Evolutionary conservation across 2,113 vertebrate genomes (phyloP), one percentile per base, ranked within the genome.

Genomic region (Percopsis transmontana): DNA sequence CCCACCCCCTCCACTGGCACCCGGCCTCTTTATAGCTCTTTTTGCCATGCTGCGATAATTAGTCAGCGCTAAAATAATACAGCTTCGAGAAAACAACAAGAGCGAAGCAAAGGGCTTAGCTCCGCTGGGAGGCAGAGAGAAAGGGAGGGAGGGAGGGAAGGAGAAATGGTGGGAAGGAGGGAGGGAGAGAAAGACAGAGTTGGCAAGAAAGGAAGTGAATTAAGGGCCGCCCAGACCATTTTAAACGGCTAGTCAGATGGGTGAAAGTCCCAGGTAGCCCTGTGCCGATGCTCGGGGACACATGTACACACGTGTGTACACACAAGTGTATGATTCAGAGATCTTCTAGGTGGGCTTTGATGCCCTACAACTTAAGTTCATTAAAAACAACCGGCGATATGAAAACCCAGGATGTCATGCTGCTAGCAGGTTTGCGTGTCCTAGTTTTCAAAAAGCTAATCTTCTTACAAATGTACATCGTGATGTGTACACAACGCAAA

Each of bases 11-110:
- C 78, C 67, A 78, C 65, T 8, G 13, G 69, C 74, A 48, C 57
- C 70, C 57, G 77, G 64, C 67, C 77, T 77, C 79, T 74, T 83
- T 76, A 76, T 77, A 85, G 82, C 82, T 78, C 70, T 70, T 18
- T 69, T 84, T 81, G 74, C 80, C 77, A 66, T 68, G 81, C 87
- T 72, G 81, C 56, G 83, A 89, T 91, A 91, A 89, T 91, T 88
- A 88, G 81, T 76, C 80, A 77, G 78, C 33, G 47, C 84, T 80
- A 81, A 85, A 89, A 89, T 88, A 89, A 85, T 86, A 87, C 76
- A 85, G 85, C 86, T 77, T 63, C 16, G 2, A 85, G 85, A 81
- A 84, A 87, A 86, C 80, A 86, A 87, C 70, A 77, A 75, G 75
- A 80, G 52, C 76, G 61, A 73, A 79, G 78, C 73, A 63, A 58